These are phyloP conservation scores for Poeciliopsis prolifica DNA, from an alignment of 2,113 vertebrate genomes.

Conservation along the genomic window DNA sequence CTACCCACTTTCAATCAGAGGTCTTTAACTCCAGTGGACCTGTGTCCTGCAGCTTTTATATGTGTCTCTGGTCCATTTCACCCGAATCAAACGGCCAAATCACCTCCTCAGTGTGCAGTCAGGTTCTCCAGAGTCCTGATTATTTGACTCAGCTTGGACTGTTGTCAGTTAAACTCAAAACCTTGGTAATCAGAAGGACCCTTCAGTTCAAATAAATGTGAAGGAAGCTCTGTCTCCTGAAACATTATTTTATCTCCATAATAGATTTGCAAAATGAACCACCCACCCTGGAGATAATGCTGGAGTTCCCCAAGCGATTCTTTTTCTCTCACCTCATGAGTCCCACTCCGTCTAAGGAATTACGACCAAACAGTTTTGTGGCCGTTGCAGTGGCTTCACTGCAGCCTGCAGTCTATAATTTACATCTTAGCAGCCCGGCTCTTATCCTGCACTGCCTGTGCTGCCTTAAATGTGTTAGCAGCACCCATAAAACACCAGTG, in stretches of 20 bases:
- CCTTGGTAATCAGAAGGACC: background rate
- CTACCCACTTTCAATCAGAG: no score
- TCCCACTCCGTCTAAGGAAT: conserved; percentile 29
- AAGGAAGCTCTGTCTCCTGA: background rate
- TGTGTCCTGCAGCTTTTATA: no score
- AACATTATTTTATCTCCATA: conserved; percentile 8
- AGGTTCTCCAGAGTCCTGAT: no score
- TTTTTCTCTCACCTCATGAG: conserved; percentile 34
- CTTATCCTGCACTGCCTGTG: conserved; percentile 5
- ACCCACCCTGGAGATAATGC: background rate
- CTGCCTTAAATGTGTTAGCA: conserved; percentile 47
- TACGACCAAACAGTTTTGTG: conserved; percentile 36
- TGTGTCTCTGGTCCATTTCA: no score
- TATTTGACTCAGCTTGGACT: no score
- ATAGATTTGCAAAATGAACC: background rate
- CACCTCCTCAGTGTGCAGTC: no score
- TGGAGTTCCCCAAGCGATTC: conserved; percentile 25
- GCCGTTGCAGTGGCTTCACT: conserved; percentile 47
- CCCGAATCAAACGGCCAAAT: no score
- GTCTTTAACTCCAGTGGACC: no score
- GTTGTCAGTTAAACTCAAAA: conserved; percentile 12
- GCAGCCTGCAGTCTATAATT: conserved; percentile 53
- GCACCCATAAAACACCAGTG: conserved; percentile 66
- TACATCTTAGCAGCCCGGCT: conserved; percentile 31
- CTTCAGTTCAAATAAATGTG: background rate